These are phyloP conservation scores for Leuciscus idus DNA, from an alignment of 2,113 vertebrate species.

Conservation along the genomic window DNA sequence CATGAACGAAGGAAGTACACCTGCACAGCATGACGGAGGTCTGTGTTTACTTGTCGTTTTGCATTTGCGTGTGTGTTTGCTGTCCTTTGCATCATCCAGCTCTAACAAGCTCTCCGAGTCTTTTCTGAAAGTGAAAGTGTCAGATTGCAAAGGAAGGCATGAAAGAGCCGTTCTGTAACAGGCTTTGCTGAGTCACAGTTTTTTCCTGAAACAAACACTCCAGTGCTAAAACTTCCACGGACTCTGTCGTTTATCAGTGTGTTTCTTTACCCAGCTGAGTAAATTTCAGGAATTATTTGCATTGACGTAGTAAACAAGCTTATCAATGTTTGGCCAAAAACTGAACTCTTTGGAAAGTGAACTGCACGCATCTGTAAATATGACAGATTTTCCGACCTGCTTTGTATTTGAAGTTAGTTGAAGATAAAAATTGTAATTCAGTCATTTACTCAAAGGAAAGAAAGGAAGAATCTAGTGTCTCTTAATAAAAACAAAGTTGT, in stretches of 20 bases:
- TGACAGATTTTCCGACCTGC: not conserved
- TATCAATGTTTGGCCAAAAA: not conserved
- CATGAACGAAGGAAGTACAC: slow-evolving; percentile 45
- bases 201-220: not conserved
- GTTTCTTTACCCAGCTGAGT: not conserved
- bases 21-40: slow-evolving; percentile 43
- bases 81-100: not conserved
- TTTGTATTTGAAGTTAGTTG: not conserved
- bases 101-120: not conserved
- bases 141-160: slow-evolving; percentile 54
- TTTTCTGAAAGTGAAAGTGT: slow-evolving; percentile 52
- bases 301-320: not conserved
- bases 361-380: not conserved
- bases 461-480: too few species aligned
- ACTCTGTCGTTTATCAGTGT: not conserved
- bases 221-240: slow-evolving; percentile 6
- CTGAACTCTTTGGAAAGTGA: not conserved
- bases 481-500: too few species aligned
- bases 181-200: slow-evolving; percentile 28
- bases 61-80: slow-evolving; percentile 33
- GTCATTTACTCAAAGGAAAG: not conserved
- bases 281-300: slow-evolving; percentile 5
- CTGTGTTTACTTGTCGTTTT: slow-evolving; percentile 49
- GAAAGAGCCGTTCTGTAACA: slow-evolving; percentile 24
- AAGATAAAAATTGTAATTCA: not conserved